These are phyloP conservation scores for Ceratina japonica DNA, from an alignment of 1,140 invertebrate genomes.

Conservation along the genomic window DNA sequence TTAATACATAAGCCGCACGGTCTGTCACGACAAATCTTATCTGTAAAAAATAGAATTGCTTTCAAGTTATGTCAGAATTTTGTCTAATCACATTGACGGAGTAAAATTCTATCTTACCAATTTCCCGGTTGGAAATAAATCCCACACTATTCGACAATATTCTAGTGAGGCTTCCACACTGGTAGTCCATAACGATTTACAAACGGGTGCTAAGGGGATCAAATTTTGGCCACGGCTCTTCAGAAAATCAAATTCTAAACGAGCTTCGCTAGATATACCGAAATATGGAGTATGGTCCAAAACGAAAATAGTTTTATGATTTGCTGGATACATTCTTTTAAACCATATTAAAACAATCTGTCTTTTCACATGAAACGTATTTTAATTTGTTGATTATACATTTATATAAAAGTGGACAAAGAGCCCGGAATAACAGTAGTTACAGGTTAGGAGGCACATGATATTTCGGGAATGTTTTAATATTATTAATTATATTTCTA, in stretches of 20 bases:
- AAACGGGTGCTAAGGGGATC: slow-evolving; percentile 88
- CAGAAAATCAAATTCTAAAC: slow-evolving; percentile 93
- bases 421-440: background rate
- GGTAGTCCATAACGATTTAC: slow-evolving; percentile 96
- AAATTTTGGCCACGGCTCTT: slow-evolving; percentile 85
- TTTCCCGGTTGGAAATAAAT: slow-evolving; percentile 94
- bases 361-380: background rate
- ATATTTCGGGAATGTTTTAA: background rate
- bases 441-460: slow-evolving; percentile 30
- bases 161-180: slow-evolving; percentile 96
- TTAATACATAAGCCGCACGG: slow-evolving; percentile 87
- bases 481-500: background rate
- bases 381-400: background rate
- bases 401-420: background rate
- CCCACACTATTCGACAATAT: slow-evolving; percentile 97
- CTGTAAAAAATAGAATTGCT: slow-evolving; percentile 76
- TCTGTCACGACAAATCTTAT: slow-evolving; percentile 92
- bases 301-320: slow-evolving; percentile 97
- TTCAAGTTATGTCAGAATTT: slow-evolving; percentile 6
- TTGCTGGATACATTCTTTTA: slow-evolving; percentile 81
- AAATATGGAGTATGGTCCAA: slow-evolving; percentile 95
- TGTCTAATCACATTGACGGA: slow-evolving; percentile 1
- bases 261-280: slow-evolving; percentile 90
- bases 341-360: slow-evolving; percentile 23
- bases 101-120: slow-evolving; percentile 80